Conservation (phyloP, 2,888 invertebrate species). For the Nymphalis c-album region DNA sequence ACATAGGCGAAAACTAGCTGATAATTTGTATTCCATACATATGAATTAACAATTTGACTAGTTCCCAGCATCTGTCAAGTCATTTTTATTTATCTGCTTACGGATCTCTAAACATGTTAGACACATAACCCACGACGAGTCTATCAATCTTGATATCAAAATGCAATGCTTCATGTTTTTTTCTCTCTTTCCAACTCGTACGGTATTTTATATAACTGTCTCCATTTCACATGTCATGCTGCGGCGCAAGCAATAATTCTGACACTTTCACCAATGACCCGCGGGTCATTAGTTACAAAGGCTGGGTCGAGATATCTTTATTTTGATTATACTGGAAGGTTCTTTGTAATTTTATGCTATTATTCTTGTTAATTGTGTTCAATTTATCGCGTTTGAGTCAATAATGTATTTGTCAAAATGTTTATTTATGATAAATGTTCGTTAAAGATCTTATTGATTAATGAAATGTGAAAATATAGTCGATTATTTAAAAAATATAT, state of each 20-base stretch:
- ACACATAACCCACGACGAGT: conserved; percentile 20
- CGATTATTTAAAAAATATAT: too few relatives aligned
- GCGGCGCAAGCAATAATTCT: conserved; percentile 56
- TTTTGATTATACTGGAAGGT: conserved; percentile 26
- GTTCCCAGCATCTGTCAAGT: neutral
- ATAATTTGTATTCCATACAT: neutral
- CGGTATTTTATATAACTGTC: conserved; percentile 25
- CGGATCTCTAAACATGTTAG: conserved; percentile 11
- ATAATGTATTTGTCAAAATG: conserved; percentile 1
- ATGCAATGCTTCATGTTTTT: conserved; percentile 21
- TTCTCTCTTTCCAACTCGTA: conserved; percentile 24
- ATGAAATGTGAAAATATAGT: too few relatives aligned
- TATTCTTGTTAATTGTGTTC: neutral
- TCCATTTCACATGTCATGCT: conserved; percentile 36
- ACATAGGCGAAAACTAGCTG: neutral
- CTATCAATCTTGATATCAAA: conserved; percentile 33
- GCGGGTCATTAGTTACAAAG: conserved; percentile 57
- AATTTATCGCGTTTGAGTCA: neutral
- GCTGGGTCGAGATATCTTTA: conserved; percentile 48
- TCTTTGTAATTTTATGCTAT: conserved; percentile 3
- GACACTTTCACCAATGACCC: conserved; percentile 66
- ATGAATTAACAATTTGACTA: neutral
- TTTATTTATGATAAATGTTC: neutral
- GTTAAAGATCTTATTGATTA: too few relatives aligned
- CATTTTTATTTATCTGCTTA: neutral